Conservation (phyloP, 2,888 invertebrate genomes). For the Augiades crinisus region DNA sequence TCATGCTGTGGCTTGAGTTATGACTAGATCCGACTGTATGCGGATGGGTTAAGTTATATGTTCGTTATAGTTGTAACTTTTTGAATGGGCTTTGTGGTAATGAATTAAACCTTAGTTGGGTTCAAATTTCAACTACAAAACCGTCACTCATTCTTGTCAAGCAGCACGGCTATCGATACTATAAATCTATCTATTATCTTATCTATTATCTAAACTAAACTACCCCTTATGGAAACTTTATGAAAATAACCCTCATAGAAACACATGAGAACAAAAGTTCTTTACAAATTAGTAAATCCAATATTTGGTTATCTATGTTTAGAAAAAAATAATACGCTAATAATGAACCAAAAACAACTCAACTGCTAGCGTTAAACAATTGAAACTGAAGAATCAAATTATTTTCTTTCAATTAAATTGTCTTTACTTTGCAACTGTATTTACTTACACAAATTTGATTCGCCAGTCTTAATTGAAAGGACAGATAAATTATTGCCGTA, state of each 20-base stretch:
- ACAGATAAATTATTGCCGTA: constrained; percentile 57
- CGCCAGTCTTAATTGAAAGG: constrained; percentile 47
- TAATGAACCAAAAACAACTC: too few species aligned
- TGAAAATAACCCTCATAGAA: too few species aligned
- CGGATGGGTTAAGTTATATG: neutral
- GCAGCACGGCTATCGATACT: too few species aligned
- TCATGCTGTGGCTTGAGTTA: neutral
- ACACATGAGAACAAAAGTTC: too few species aligned
- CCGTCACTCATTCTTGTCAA: too few species aligned
- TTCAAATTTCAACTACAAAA: neutral
- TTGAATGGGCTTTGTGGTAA: neutral
- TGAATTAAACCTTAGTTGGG: neutral
- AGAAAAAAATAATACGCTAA: too few species aligned
- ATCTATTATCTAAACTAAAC: too few species aligned
- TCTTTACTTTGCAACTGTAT: constrained; percentile 25
- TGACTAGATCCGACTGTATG: neutral
- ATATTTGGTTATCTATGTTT: too few species aligned
- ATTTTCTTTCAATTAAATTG: constrained; percentile 3
- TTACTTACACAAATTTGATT: constrained; percentile 48
- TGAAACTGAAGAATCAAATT: constrained; percentile 7
- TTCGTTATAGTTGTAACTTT: neutral
- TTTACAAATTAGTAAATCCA: too few species aligned
- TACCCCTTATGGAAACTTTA: too few species aligned
- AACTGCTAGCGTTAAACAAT: too few species aligned
- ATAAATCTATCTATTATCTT: too few species aligned